Evolutionary conservation across 92 coral and sea anemone species (phyloP).

Genomic region (Palythoa grandiflora): DNA sequence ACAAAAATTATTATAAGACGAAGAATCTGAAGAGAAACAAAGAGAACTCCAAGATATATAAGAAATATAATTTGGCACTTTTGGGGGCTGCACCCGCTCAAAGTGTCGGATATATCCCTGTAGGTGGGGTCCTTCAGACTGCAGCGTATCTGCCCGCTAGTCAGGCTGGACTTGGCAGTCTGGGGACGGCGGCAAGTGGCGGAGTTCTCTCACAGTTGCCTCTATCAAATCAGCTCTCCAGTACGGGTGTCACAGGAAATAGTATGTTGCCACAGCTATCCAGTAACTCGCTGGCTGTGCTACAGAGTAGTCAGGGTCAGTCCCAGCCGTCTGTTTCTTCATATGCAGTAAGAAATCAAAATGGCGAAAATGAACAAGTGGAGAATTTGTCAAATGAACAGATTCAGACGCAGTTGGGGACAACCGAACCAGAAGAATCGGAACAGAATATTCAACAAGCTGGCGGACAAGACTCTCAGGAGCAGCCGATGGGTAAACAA

Average conservation of each 20-base stretch:
- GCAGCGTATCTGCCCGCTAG: constrained; percentile 19
- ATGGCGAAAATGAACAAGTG: background rate
- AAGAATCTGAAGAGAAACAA: background rate
- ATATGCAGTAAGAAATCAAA: background rate
- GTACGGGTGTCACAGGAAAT: background rate
- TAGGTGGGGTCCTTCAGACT: constrained; percentile 7
- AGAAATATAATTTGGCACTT: constrained; percentile 40
- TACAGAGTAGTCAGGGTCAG: constrained; percentile 1
- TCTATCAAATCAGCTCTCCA: constrained; percentile 17
- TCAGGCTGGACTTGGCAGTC: background rate
- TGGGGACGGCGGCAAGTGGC: background rate
- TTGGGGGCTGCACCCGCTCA: constrained; percentile 40
- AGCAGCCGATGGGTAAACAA: constrained; percentile 13
- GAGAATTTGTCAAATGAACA: constrained; percentile 10
- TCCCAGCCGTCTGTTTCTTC: constrained; percentile 17
- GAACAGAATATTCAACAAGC: constrained; percentile 9
- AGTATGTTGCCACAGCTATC: constrained; percentile 7
- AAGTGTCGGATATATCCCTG: constrained; percentile 15
- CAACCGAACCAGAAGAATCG: constrained; percentile 8
- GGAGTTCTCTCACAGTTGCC: constrained; percentile 29
- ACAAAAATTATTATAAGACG: background rate
- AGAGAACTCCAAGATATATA: constrained; percentile 19
- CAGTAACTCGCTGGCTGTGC: background rate
- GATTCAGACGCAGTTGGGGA: constrained; percentile 29
- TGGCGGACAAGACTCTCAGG: constrained; percentile 16